phyloP scores from a whole-genome alignment of 2,113 vertebrate species.

The Pontoporia blainvillei region DNA sequence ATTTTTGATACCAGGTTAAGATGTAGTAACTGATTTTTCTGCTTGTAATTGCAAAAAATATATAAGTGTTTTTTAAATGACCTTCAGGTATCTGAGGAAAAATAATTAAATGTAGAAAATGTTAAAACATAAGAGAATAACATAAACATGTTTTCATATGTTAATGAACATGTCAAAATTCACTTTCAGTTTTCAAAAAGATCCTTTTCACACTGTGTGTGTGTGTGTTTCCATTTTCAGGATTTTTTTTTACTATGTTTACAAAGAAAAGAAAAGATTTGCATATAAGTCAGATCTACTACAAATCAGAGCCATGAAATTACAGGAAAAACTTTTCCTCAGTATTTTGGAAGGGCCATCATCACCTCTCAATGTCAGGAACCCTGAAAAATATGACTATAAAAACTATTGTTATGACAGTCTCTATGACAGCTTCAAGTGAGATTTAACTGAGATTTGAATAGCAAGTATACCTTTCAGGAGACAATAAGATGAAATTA shows the following conservation, averaged over 20 bases:
- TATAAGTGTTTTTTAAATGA: slow-evolving; percentile 1
- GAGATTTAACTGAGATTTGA: slow-evolving; percentile 72
- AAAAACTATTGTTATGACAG: slow-evolving; percentile 62
- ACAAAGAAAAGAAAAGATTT: slow-evolving; percentile 53
- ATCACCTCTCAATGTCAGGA: slow-evolving; percentile 48
- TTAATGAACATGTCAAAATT: slow-evolving; percentile 53
- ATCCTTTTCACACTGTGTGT: not conserved
- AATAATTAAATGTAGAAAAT: slow-evolving; percentile 19
- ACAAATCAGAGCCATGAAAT: slow-evolving; percentile 56
- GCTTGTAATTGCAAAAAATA: not conserved
- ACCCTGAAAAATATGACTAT: slow-evolving; percentile 62
- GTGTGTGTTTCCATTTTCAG: not conserved
- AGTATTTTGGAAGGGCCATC: slow-evolving; percentile 32
- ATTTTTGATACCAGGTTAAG: slow-evolving; percentile 49
- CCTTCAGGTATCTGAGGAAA: slow-evolving; percentile 38
- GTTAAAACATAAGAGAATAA: slow-evolving; percentile 24
- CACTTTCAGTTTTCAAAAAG: slow-evolving; percentile 58
- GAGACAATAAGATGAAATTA: slow-evolving; percentile 75
- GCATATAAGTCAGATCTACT: slow-evolving; percentile 29
- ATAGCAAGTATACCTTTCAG: slow-evolving; percentile 70
- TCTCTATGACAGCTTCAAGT: slow-evolving; percentile 46
- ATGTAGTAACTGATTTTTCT: not conserved
- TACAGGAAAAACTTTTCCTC: slow-evolving; percentile 38
- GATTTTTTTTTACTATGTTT: not conserved
- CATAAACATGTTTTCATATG: not conserved